phyloP scores from a whole-genome alignment of 2,797 vertebrate species.

The Anguilla obscura region DNA sequence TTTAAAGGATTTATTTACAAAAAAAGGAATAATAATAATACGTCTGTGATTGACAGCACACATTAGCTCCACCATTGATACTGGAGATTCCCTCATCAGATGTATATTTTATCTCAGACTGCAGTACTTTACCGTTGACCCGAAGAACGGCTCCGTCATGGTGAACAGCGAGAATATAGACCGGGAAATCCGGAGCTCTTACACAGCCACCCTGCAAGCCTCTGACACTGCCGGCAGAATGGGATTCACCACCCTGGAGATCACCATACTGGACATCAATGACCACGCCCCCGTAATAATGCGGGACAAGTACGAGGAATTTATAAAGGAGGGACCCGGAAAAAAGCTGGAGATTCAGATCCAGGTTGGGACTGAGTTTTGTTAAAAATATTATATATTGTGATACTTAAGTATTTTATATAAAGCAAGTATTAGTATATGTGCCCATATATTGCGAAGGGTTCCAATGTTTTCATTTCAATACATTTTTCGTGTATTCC shows the following conservation, averaged over 20 bases:
- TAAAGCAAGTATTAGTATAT: too few relatives aligned
- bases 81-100: neutral
- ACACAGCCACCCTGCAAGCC: conserved; percentile 83
- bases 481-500: too few relatives aligned
- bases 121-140: conserved; percentile 70
- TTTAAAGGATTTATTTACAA: neutral
- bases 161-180: conserved; percentile 70
- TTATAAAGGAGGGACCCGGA: conserved; percentile 70
- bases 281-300: conserved; percentile 71
- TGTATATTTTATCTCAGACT: conserved; percentile 61
- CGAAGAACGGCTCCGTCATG: conserved; percentile 63
- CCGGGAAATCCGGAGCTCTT: conserved; percentile 75
- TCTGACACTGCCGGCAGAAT: conserved; percentile 66
- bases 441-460: too few relatives aligned
- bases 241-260: conserved; percentile 74
- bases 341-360: conserved; percentile 48
- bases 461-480: too few relatives aligned
- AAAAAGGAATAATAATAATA: too few relatives aligned
- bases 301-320: conserved; percentile 71
- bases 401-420: too few relatives aligned
- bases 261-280: conserved; percentile 81
- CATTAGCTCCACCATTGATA: neutral
- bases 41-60: neutral
- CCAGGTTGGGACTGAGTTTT: conserved; percentile 54
- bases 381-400: neutral